Evolutionary conservation across 2,888 invertebrate genomes (phyloP).

Genomic region (Archips xylosteana): DNA sequence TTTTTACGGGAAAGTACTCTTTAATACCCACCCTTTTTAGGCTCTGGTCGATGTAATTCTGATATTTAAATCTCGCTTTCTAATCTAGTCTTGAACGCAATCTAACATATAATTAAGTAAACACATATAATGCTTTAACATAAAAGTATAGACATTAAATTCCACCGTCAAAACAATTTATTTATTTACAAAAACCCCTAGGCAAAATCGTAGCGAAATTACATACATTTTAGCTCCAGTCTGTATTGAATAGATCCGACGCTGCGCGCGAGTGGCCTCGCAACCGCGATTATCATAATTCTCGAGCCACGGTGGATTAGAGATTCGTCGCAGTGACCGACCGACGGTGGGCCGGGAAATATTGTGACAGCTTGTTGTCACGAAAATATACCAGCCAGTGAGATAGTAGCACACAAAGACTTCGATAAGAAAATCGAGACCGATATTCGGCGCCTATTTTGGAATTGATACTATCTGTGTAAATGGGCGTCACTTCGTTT

Average conservation of each 20-base stretch:
- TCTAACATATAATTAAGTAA: no score
- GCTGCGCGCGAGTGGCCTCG: neutral
- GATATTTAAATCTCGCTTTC: no score
- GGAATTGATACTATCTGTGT: neutral
- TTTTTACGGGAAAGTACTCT: no score
- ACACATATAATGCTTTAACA: no score
- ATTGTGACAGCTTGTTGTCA: constrained; percentile 3
- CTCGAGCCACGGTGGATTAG: constrained; percentile 2
- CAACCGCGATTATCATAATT: neutral
- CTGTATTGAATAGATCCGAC: neutral
- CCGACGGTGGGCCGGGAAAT: neutral
- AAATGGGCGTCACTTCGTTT: neutral
- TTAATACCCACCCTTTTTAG: no score
- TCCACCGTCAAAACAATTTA: neutral
- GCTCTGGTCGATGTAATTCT: no score
- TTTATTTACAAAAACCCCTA: neutral
- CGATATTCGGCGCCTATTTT: neutral
- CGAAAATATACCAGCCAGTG: neutral
- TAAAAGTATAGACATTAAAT: neutral
- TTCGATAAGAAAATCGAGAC: no score
- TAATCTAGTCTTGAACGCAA: no score
- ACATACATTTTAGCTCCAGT: constrained; percentile 5
- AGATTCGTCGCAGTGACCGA: constrained; percentile 2
- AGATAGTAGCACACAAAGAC: neutral
- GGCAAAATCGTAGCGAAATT: neutral